Conservation (phyloP, 2,888 invertebrate genomes). For the Seira ritae region DNA sequence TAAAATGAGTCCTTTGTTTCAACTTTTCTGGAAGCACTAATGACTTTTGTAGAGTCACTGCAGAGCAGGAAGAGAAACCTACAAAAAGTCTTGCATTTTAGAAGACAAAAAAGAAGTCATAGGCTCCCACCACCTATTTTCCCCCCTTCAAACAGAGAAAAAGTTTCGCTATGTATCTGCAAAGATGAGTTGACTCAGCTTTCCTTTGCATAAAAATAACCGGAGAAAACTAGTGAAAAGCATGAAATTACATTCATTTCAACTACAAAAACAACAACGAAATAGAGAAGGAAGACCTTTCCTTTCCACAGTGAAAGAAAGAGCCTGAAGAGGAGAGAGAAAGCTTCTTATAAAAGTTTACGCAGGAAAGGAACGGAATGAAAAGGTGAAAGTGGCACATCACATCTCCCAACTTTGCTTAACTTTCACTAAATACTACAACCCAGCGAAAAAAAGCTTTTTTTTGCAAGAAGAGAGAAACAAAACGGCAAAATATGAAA, state of each 20-base stretch:
- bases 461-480: too few species aligned
- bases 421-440: slow-evolving; percentile 19
- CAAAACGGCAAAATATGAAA: slow-evolving; percentile 3
- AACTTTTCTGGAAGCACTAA: slow-evolving; percentile 52
- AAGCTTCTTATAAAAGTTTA: slow-evolving; percentile 19
- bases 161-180: neutral
- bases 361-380: neutral
- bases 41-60: slow-evolving; percentile 53
- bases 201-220: slow-evolving; percentile 3
- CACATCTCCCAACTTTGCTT: slow-evolving; percentile 12
- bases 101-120: slow-evolving; percentile 30
- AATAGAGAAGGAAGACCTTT: neutral
- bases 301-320: neutral
- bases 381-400: slow-evolving; percentile 38
- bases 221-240: slow-evolving; percentile 2
- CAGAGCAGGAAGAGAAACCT: slow-evolving; percentile 17
- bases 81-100: slow-evolving; percentile 25
- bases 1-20: slow-evolving; percentile 66
- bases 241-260: slow-evolving; percentile 22
- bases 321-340: neutral
- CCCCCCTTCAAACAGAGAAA: neutral
- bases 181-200: slow-evolving; percentile 8
- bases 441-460: neutral
- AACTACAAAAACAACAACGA: slow-evolving; percentile 8
- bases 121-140: neutral